Base-by-base conservation (phyloP, 2,888 invertebrate species). In the Pyrocoelia pectoralis region DNA sequence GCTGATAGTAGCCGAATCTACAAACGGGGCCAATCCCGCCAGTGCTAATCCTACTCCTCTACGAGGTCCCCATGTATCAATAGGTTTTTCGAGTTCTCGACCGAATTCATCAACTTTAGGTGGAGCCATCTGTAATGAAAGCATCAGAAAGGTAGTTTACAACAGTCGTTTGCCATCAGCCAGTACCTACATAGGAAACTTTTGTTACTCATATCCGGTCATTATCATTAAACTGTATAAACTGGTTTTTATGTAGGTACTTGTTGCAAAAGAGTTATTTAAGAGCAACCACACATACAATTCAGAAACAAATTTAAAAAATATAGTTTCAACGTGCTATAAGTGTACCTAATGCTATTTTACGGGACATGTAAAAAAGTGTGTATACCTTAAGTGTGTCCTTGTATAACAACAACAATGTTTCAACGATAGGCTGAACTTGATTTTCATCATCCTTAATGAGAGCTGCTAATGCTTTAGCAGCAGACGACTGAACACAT, bases 41-140 rank as follows among this genome's bases (percentile, higher is more conserved):
- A 98, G 84, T 6, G 93, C 92, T 67, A 94, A 84, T 6, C 94
- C 98, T 17, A 93, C 91, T 53, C 98, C 98, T 72, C 93, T 87
- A 62, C 99, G 86, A 5, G 93, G 92, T 67, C 90, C 90, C 95
- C 96, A 98, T 73, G 91, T 90, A 82, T 99, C 98, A 57, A 93
- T 86, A 0, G 94, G 90, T 71, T 90, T 90, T 74, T 90, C 90
- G 38, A 95, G 85, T 77, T 93, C 90, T 68, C 98, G 89, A 10
- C 97, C 97, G 83, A 98, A 95, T 78, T 93, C 90, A 82, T 99
- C 98, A 70, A 94, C 82, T 77, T 89, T 88, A 0, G 95, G 91
- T 10, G 95, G 94, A 74, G 94, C 91, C 85, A 93, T 85, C 85
- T 89, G 78, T 5, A 72, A 74, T 29, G 2, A 24, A 24, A 24